Conservation (phyloP, 1,140 invertebrate species). For the Drosophila ananassae region DNA sequence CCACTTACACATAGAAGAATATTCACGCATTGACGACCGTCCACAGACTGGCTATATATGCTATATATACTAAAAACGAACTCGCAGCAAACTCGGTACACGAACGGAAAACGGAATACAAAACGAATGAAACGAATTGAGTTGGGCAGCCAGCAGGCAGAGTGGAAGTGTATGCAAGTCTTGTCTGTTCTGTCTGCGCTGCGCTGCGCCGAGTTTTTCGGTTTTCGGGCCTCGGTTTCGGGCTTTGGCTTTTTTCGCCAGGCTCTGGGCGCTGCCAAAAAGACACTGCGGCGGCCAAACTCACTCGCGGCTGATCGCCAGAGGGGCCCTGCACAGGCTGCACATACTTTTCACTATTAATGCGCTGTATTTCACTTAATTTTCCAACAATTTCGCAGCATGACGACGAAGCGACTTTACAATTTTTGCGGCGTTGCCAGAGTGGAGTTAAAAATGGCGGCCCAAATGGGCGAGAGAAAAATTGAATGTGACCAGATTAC, state of each 20-base stretch:
- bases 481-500: not conserved
- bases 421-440: slow-evolving; percentile 43
- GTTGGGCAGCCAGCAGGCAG: slow-evolving; percentile 7
- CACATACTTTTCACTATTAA: slow-evolving; percentile 61
- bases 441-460: slow-evolving; percentile 22
- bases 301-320: slow-evolving; percentile 54
- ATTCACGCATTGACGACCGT: slow-evolving; percentile 76
- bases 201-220: slow-evolving; percentile 46
- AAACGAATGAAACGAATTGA: slow-evolving; percentile 49
- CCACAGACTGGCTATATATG: slow-evolving; percentile 73
- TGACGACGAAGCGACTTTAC: slow-evolving; percentile 67
- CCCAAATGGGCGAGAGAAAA: slow-evolving; percentile 53
- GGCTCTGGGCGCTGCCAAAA: slow-evolving; percentile 38
- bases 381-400: slow-evolving; percentile 69
- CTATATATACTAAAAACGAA: slow-evolving; percentile 68
- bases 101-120: slow-evolving; percentile 38
- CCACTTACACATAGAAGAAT: slow-evolving; percentile 82
- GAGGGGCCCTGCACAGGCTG: slow-evolving; percentile 55
- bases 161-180: slow-evolving; percentile 67
- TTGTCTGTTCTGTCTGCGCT: slow-evolving; percentile 50
- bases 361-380: slow-evolving; percentile 71
- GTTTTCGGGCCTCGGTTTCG: slow-evolving; percentile 25
- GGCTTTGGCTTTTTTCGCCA: slow-evolving; percentile 41
- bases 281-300: slow-evolving; percentile 20
- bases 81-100: slow-evolving; percentile 71